Conservation (phyloP, 1,140 invertebrate species). For the Dryas iulia region DNA sequence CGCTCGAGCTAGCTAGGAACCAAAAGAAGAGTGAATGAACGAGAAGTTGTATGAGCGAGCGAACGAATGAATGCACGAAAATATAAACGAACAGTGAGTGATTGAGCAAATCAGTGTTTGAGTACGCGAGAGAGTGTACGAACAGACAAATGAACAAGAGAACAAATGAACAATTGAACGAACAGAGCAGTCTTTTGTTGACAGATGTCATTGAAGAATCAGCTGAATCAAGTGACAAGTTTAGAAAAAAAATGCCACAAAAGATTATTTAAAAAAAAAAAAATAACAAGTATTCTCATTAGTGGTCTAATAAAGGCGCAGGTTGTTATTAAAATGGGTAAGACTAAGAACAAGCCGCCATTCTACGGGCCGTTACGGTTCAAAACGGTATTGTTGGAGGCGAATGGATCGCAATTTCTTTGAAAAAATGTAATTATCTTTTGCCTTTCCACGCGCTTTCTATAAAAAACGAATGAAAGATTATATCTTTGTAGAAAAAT, state of each 20-base stretch:
- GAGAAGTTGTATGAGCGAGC: too few relatives aligned
- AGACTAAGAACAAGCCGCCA: background rate
- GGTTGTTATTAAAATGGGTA: background rate
- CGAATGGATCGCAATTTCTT: constrained; percentile 1
- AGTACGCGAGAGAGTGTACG: too few relatives aligned
- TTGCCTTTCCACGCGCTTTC: background rate
- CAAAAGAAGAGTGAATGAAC: too few relatives aligned
- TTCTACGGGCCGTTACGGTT: background rate
- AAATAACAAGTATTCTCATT: background rate
- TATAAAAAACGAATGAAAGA: background rate
- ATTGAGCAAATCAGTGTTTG: too few relatives aligned
- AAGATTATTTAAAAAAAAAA: background rate
- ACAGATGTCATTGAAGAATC: background rate
- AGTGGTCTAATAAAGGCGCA: background rate
- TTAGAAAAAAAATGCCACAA: background rate
- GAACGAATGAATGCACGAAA: too few relatives aligned
- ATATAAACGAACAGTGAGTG: too few relatives aligned
- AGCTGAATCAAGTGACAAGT: background rate
- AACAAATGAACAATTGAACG: too few relatives aligned
- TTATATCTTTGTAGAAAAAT: background rate
- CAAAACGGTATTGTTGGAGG: background rate
- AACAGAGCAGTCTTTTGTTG: background rate
- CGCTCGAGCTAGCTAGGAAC: too few relatives aligned
- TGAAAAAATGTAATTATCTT: constrained; percentile 1
- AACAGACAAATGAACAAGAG: too few relatives aligned